Conservation (phyloP, 1,140 invertebrate genomes). For the Lordiphosa stackelbergi region DNA sequence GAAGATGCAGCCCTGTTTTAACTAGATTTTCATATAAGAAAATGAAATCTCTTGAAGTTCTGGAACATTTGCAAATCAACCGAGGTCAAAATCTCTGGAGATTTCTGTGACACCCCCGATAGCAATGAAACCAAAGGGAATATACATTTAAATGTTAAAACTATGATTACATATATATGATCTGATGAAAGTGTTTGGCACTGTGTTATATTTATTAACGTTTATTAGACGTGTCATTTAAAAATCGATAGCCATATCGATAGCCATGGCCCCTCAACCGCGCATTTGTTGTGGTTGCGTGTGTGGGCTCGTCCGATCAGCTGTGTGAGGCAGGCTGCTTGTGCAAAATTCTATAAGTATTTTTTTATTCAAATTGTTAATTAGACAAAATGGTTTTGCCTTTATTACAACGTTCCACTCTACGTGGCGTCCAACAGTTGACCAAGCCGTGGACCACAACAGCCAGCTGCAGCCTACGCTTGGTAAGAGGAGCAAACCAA, state of each 20-base stretch:
- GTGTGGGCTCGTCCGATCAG: slow-evolving; percentile 28
- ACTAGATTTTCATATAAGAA: too few relatives aligned
- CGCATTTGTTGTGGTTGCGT: slow-evolving; percentile 16
- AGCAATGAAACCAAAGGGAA: neutral
- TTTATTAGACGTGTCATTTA: too few relatives aligned
- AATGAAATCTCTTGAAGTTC: too few relatives aligned
- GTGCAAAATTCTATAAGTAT: slow-evolving; percentile 12
- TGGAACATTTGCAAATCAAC: too few relatives aligned
- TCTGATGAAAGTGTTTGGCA: too few relatives aligned
- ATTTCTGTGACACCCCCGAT: too few relatives aligned
- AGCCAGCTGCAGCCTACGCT: slow-evolving; percentile 38
- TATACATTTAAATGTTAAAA: too few relatives aligned
- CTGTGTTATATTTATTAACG: too few relatives aligned
- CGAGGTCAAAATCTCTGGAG: too few relatives aligned
- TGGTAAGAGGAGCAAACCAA: slow-evolving; percentile 49
- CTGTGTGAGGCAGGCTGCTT: slow-evolving; percentile 18
- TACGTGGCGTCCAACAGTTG: slow-evolving; percentile 60
- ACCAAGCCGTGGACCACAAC: slow-evolving; percentile 53
- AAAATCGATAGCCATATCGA: too few relatives aligned
- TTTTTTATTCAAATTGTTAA: neutral
- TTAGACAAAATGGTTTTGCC: slow-evolving; percentile 59
- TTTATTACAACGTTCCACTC: slow-evolving; percentile 55
- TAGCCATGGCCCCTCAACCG: neutral
- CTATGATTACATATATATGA: too few relatives aligned
- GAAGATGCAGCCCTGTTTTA: too few relatives aligned